Evolutionary conservation across 2,888 invertebrate genomes (phyloP), one percentile per base, ranked within the genome.

Genomic region (Ophioninae sp.): DNA sequence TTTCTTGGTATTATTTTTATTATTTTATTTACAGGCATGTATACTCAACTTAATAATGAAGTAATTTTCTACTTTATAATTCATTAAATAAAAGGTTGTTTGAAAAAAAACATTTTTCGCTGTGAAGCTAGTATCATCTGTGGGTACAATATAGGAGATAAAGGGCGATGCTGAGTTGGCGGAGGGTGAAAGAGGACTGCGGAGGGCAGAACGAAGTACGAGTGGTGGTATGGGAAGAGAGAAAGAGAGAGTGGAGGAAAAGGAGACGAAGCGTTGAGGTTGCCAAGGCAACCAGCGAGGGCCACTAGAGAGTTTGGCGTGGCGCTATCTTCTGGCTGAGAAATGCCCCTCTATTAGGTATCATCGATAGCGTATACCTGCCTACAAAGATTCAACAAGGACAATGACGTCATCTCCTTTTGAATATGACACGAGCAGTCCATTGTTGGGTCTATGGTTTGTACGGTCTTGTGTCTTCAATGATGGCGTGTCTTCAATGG

Each of bases 311-410:
- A 88, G 88, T 39, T 74, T 74, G 30, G 67, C 61, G 67, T 23
- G 23, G 65, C 61, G 63, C 68, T 61, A 67, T 63, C 68, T 67
- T 59, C 87, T 88, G 87, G 87, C 90, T 89, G 81, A 69, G 88
- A 90, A 91, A 91, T 90, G 90, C 90, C 68, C 69, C 91, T 92
- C 91, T 91, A 91, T 92, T 92, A 91, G 91, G 91, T 91, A 91
- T 91, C 90, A 90, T 90, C 87, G 87, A 85, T 85, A 86, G 87
- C 87, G 87, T 58, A 69, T 74, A 82, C 65, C 69, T 75, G 69
- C 67, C 71, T 51, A 64, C 22, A n/a, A n/a, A n/a, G 17, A 64
- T 64, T n/a, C 17, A 17, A 30, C 37, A 64, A 64, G 17, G 13
- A 64, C 64, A 17, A 64, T 30, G 8, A 13, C 10, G n/a, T 37